Evolutionary conservation across 2,888 invertebrate genomes (phyloP).

Genomic region (Philaethria dido): DNA sequence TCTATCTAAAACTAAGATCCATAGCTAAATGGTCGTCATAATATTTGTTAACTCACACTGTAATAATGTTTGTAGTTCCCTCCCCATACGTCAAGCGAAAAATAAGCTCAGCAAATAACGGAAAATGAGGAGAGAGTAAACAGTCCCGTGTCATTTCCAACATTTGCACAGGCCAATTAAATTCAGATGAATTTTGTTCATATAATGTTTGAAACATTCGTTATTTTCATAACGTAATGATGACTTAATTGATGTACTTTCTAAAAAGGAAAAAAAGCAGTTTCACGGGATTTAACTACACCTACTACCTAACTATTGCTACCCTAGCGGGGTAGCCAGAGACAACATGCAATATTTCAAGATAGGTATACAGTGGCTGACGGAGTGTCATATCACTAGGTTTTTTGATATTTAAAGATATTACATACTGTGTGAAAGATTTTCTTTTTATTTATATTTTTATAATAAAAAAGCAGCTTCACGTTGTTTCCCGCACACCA

Average conservation of each 20-base stretch:
- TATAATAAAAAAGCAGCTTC: too few species aligned
- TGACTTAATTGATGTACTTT: not conserved
- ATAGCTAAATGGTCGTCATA: not conserved
- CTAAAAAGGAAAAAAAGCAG: too few species aligned
- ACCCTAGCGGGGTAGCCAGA: too few species aligned
- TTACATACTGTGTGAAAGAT: too few species aligned
- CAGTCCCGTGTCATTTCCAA: constrained; percentile 20
- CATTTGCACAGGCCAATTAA: constrained; percentile 19
- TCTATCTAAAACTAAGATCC: not conserved
- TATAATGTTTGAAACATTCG: not conserved
- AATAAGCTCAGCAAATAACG: constrained; percentile 27
- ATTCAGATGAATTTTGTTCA: constrained; percentile 4
- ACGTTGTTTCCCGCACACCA: too few species aligned
- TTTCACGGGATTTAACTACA: too few species aligned
- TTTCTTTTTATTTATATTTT: too few species aligned
- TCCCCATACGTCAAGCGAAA: constrained; percentile 35
- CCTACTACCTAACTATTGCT: too few species aligned
- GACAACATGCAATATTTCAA: too few species aligned
- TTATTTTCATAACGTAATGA: constrained; percentile 4
- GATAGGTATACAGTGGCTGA: too few species aligned
- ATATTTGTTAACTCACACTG: constrained; percentile 29
- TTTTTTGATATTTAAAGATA: too few species aligned
- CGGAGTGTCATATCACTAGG: too few species aligned
- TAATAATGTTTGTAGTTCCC: constrained; percentile 38
- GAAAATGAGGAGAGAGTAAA: constrained; percentile 28